Conservation (phyloP, 2,113 vertebrate species). For the Nematolebias whitei region DNA sequence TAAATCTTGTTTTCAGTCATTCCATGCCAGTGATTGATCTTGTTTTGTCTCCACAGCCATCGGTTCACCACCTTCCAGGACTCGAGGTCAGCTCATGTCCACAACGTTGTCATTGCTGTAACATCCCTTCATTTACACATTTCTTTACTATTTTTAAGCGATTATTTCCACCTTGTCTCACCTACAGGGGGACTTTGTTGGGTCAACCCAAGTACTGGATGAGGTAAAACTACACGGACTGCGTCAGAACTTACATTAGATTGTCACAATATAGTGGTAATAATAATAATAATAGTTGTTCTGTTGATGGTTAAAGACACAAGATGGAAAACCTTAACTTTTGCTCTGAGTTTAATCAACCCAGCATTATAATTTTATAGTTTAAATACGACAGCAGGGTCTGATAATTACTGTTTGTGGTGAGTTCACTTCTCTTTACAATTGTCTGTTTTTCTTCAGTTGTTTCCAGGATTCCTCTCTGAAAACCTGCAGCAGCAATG, state of each 20-base stretch:
- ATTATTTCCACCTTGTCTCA: background rate
- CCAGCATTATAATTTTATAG: no score
- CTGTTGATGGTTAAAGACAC: no score
- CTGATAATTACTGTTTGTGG: background rate
- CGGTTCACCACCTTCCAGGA: conserved; percentile 90
- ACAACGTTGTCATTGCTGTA: background rate
- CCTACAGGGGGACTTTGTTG: conserved; percentile 64
- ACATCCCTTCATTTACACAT: background rate
- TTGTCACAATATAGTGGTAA: no score
- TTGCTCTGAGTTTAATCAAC: background rate
- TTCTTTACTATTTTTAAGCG: background rate
- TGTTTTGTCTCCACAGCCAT: conserved; percentile 76
- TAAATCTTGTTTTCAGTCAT: background rate
- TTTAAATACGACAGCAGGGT: no score
- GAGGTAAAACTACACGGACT: conserved; percentile 58
- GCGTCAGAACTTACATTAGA: background rate
- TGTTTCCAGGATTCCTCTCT: conserved; percentile 80
- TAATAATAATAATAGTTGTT: no score
- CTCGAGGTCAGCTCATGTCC: conserved; percentile 85
- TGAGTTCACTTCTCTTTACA: background rate
- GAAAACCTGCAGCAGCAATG: conserved; percentile 86
- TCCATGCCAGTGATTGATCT: background rate
- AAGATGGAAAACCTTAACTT: no score
- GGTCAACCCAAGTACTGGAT: conserved; percentile 59
- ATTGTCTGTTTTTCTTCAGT: conserved; percentile 63